phyloP scores from a whole-genome alignment of 2,113 vertebrate species.

The Rhineura floridana region DNA sequence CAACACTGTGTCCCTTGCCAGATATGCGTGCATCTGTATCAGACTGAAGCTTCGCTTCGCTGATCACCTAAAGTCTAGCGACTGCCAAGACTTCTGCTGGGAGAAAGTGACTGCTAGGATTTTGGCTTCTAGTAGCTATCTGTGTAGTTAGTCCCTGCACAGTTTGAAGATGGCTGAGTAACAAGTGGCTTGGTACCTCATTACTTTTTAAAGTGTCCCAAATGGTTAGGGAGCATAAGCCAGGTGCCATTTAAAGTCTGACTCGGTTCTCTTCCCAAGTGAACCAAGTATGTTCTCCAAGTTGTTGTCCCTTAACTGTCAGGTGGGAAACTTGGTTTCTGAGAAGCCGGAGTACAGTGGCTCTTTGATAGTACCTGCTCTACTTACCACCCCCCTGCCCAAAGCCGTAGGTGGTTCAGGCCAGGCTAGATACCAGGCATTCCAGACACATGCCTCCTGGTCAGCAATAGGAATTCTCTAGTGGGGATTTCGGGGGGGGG shows the following conservation, averaged over 20 bases:
- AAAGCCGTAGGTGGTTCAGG: rapidly evolving
- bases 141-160: not conserved
- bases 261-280: not conserved
- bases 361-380: not conserved
- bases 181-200: not conserved
- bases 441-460: not conserved
- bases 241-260: not conserved
- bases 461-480: not conserved
- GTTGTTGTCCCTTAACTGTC: not conserved
- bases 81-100: no score
- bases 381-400: rapidly evolving
- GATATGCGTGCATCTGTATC: no score
- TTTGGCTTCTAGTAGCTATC: not conserved
- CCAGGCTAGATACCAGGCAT: not conserved
- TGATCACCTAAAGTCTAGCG: not conserved
- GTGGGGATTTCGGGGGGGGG: not conserved
- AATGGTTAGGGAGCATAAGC: not conserved
- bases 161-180: not conserved
- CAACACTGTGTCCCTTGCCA: not conserved
- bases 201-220: not conserved
- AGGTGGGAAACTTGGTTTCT: not conserved
- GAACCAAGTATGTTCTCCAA: not conserved
- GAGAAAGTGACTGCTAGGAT: not conserved
- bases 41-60: not conserved
- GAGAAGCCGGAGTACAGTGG: rapidly evolving